Conservation (phyloP, 2,113 vertebrate species). For the Grus americana region DNA sequence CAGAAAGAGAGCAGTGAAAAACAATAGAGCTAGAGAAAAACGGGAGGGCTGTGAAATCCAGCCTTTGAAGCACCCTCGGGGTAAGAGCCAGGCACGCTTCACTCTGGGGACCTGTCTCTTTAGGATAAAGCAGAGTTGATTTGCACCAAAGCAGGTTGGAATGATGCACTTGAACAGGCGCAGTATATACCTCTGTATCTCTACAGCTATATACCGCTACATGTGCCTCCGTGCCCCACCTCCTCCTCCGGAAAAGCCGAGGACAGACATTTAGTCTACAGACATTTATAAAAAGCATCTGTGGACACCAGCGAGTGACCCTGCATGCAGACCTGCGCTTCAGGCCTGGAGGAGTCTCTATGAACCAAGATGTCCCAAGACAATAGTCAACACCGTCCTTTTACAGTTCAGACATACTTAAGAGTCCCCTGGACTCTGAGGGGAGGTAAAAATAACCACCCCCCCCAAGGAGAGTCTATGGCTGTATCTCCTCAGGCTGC, state of each 20-base stretch:
- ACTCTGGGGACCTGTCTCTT: neutral
- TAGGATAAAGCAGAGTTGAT: neutral
- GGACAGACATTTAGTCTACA: neutral
- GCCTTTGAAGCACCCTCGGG: neutral
- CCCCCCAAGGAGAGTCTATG: neutral
- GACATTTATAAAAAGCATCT: neutral
- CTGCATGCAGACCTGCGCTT: neutral
- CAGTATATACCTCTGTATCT: neutral
- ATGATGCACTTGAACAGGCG: neutral
- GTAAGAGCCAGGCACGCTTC: neutral
- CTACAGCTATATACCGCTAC: neutral
- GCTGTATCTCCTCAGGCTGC: neutral
- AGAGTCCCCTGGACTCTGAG: neutral
- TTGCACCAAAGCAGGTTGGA: neutral
- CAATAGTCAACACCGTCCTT: neutral
- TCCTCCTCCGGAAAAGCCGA: neutral
- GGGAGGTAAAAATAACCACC: slow-evolving; percentile 1
- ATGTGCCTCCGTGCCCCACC: neutral
- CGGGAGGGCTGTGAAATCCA: neutral
- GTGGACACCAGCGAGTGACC: neutral
- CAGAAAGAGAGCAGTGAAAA: neutral
- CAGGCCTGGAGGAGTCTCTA: neutral
- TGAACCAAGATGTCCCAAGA: neutral
- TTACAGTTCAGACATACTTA: neutral
- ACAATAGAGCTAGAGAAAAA: neutral